Evolutionary conservation across 2,797 vertebrate species (phyloP).

Genomic region (Alosa sapidissima): DNA sequence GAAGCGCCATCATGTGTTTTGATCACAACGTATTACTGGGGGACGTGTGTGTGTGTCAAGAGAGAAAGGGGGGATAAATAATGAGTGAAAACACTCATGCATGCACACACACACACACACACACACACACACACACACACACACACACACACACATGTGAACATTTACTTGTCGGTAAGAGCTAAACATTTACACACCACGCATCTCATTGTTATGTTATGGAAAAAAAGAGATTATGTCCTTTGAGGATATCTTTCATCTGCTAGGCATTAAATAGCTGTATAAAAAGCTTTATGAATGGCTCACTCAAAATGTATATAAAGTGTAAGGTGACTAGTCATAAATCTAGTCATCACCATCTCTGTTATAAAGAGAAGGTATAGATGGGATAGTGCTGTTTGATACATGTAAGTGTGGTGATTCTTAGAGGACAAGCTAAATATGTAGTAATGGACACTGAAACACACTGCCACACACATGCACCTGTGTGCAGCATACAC

Average conservation of each 20-base stretch:
- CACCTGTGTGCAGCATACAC: not conserved
- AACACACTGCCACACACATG: too few species aligned
- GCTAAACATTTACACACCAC: not conserved
- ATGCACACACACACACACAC: not conserved
- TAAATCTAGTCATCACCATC: not conserved
- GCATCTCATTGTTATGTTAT: not conserved
- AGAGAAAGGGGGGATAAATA: not conserved
- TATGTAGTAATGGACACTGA: too few species aligned
- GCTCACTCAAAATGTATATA: not conserved
- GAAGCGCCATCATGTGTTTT: not conserved
- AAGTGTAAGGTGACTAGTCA: not conserved
- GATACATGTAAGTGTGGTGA: too few species aligned
- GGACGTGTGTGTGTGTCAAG: not conserved
- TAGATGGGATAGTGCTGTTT: too few species aligned
- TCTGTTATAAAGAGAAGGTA: not conserved
- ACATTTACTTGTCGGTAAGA: not conserved
- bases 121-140: not conserved
- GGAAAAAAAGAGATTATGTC: not conserved
- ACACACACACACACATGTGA: not conserved
- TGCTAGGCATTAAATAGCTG: not conserved
- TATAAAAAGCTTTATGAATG: not conserved
- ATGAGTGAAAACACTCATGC: not conserved
- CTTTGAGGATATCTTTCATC: not conserved
- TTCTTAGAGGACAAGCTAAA: too few species aligned
- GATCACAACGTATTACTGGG: not conserved